Evolutionary conservation across 2,888 invertebrate genomes (phyloP).

Genomic region (Unio delphinus): DNA sequence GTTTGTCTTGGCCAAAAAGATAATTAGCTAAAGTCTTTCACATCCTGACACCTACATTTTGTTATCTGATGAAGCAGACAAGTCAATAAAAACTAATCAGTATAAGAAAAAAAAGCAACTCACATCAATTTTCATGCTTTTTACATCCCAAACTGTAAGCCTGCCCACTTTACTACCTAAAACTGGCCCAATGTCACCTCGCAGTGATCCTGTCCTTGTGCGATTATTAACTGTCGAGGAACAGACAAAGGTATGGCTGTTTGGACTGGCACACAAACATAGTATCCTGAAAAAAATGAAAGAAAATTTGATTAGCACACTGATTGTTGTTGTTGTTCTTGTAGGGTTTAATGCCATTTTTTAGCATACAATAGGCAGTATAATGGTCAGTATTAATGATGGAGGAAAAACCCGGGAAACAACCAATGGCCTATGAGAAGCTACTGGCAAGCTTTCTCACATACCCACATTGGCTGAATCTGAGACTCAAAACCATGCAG

Average conservation of each 20-base stretch:
- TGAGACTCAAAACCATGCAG: too few species aligned
- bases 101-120: constrained; percentile 13
- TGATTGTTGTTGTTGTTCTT: not conserved
- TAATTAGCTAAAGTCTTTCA: too few species aligned
- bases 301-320: not conserved
- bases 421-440: too few species aligned
- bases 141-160: constrained; percentile 76
- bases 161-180: constrained; percentile 68
- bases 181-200: constrained; percentile 21
- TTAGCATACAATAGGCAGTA: too few species aligned
- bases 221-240: constrained; percentile 58
- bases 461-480: too few species aligned
- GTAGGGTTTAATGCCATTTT: too few species aligned
- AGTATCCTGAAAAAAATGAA: constrained; percentile 68
- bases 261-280: constrained; percentile 74
- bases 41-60: not conserved
- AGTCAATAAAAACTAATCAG: not conserved
- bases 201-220: constrained; percentile 30
- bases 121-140: constrained; percentile 75
- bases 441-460: too few species aligned
- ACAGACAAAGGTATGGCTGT: constrained; percentile 73
- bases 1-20: too few species aligned
- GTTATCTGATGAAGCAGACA: not conserved
- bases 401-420: too few species aligned
- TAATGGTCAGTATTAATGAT: too few species aligned